Percentiles rank a stretch among this genome's conserved stretches.
phyloP scores from a whole-genome alignment of 2,113 vertebrate species.

The Thunnus thynnus region DNA sequence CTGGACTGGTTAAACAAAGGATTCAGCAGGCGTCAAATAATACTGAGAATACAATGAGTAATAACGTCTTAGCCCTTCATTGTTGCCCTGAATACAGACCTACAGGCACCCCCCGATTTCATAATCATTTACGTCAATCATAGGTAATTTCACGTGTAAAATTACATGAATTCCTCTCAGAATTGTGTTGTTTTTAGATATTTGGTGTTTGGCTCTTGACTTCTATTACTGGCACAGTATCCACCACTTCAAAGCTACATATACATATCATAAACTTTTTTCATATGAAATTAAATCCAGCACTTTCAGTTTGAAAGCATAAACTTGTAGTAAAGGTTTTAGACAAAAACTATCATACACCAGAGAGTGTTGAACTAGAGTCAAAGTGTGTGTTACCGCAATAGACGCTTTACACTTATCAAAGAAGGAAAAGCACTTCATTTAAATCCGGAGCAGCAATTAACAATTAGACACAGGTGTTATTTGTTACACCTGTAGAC shows the following conservation, averaged over 20 bases:
- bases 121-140: no score
- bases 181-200: background rate
- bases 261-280: background rate
- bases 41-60: no score
- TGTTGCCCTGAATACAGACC: background rate
- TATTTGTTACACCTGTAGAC: background rate
- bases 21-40: background rate
- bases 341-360: background rate
- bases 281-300: background rate
- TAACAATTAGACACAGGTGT: background rate
- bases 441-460: background rate
- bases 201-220: background rate
- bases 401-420: background rate
- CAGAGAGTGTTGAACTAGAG: background rate
- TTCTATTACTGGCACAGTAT: background rate
- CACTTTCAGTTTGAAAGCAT: background rate
- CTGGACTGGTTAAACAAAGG: conserved; percentile 6
- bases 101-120: no score
- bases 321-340: no score
- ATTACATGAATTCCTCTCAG: background rate
- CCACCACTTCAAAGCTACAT: background rate
- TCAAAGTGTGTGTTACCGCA: background rate
- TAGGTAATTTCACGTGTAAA: no score
- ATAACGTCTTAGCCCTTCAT: background rate
- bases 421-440: background rate